Base-by-base conservation (phyloP, 2,888 invertebrate species). In the Lepidocyrtoides sp. region DNA sequence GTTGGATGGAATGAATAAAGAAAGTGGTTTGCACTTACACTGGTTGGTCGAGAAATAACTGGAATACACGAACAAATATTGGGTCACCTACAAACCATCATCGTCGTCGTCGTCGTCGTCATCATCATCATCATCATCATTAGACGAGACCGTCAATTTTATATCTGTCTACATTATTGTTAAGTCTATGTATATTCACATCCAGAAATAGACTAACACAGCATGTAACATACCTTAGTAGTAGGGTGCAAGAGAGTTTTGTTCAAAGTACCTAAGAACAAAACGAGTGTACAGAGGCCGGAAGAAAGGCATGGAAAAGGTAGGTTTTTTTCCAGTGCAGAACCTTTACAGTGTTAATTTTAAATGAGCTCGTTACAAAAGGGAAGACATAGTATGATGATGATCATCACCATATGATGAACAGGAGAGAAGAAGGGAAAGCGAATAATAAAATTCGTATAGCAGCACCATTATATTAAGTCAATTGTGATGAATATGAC, bases 301-400 rank as follows among this genome's bases (percentile, higher is more conserved):
- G 57, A 57, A 17, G 14, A 57, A 5, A 10, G 57, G 20, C 57
- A 57, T 60, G 23, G 7, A 63, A 63, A 29, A 29, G 20, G 23
- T 60, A 60, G 69, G 5, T 26, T 12, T 23, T 60, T 60, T 23
- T 23, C 23, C 60, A 26, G 60, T n/a, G 29, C 1, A 29, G 12
- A 44, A 44, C 44, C 72, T 72, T 44, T 23, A 44, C 72, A 44
- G n/a, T 72, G 44, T 72, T 72, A 72, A 72, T 72, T 72, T 72
- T 44, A 72, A 72, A 72, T 72, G 41, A 72, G 44, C 20, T 12
- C 8, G 23, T 12, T 17, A 44, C 20, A 63, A 63, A 63, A 4
- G 4, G 63, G 4, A 48, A 48, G 48, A 2, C 12, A 12, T 48
- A 48, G 48, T n/a, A n/a, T n/a, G n/a, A n/a, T n/a, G n/a, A n/a